Conservation (phyloP, 2,797 vertebrate genomes). For the Bradypodion pumilum region DNA sequence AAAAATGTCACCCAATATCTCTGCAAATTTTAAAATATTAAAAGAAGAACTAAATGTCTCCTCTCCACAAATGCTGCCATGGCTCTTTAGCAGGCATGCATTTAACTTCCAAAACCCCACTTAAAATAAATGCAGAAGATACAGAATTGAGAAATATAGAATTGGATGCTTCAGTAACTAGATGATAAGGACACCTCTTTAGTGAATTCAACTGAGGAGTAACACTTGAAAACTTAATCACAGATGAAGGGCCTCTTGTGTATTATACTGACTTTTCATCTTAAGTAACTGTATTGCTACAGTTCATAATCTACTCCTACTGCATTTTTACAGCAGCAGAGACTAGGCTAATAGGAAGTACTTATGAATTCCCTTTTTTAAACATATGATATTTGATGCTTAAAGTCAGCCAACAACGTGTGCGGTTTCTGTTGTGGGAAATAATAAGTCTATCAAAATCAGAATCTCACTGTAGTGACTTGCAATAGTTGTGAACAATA, state of each 20-base stretch:
- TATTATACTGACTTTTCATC: background rate
- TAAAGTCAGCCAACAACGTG: conserved; percentile 33
- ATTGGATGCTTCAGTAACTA: background rate
- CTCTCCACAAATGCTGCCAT: background rate
- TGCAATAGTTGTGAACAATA: conserved; percentile 28
- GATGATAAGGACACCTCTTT: background rate
- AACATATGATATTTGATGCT: conserved; percentile 14
- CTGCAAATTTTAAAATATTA: no score
- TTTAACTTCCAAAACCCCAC: background rate
- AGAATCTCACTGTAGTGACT: conserved; percentile 19
- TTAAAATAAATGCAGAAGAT: background rate
- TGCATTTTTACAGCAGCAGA: conserved; percentile 23
- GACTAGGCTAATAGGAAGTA: conserved; percentile 26
- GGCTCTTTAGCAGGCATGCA: background rate
- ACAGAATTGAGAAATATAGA: conserved; percentile 14
- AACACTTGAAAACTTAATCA: background rate
- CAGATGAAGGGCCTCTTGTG: conserved; percentile 23
- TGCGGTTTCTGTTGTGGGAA: conserved; percentile 55
- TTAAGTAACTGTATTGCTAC: background rate
- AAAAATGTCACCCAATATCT: background rate
- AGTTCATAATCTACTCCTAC: background rate
- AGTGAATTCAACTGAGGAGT: conserved; percentile 18
- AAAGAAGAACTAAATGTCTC: background rate
- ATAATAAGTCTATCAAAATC: conserved; percentile 44
- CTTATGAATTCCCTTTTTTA: conserved; percentile 1